A percentile compares a stretch with the other conserved stretches of the same genome.
phyloP scores from a whole-genome alignment of 2,797 vertebrate species.

The Limosa lapponica region DNA sequence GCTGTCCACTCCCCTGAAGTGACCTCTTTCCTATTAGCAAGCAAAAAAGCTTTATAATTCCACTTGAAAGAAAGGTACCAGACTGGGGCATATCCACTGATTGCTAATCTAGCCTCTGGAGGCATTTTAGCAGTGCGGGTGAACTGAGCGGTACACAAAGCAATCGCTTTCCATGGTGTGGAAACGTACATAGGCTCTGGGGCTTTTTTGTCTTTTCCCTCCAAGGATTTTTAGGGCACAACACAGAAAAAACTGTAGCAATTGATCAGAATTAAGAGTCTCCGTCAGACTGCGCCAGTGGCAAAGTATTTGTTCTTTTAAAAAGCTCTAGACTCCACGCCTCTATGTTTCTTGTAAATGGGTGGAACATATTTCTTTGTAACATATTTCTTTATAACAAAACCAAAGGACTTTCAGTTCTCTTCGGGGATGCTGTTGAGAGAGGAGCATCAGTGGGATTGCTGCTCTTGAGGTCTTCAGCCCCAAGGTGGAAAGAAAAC shows the following conservation, averaged over 20 bases:
- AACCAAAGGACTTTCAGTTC: background rate
- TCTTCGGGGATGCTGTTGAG: background rate
- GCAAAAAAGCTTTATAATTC: background rate
- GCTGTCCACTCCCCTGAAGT: background rate
- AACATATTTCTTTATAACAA: background rate
- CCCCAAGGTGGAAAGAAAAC: background rate
- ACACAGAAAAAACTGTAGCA: background rate
- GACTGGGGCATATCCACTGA: background rate
- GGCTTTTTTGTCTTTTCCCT: background rate
- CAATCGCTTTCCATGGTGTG: background rate
- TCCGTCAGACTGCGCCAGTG: background rate
- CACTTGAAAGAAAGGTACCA: background rate
- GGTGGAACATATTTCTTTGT: background rate
- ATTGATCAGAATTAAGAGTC: background rate
- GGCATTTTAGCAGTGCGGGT: background rate
- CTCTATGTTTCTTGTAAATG: background rate
- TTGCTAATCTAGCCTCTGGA: background rate
- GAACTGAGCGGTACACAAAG: background rate
- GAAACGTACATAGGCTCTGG: rapidly evolving
- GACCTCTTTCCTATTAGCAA: background rate
- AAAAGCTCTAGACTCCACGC: background rate
- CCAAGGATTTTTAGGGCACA: background rate
- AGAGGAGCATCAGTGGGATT: background rate
- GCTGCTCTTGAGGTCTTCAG: background rate
- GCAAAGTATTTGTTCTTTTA: background rate